Conservation (phyloP, 2,888 invertebrate species). For the Mellilla xanthometata region DNA sequence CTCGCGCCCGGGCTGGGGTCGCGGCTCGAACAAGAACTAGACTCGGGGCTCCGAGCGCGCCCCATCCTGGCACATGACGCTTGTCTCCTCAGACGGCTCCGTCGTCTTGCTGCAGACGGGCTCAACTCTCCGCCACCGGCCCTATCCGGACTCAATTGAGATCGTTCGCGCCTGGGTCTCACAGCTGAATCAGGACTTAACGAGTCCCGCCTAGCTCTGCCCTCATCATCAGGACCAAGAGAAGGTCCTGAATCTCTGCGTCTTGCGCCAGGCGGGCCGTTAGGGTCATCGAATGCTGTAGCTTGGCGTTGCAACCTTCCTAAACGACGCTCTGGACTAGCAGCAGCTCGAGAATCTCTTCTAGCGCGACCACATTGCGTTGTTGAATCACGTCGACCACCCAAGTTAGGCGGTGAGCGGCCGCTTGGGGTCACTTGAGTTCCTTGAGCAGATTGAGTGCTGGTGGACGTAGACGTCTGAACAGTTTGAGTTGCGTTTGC, state of each 20-base stretch:
- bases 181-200: conserved; percentile 95
- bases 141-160: conserved; percentile 91
- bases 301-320: conserved; percentile 92
- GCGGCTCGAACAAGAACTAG: conserved; percentile 89
- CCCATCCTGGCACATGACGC: conserved; percentile 88
- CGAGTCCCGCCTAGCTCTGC: conserved; percentile 91
- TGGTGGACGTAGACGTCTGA: conserved; percentile 38
- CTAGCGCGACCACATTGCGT: conserved; percentile 90
- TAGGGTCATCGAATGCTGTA: conserved; percentile 94
- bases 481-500: conserved; percentile 49
- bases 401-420: conserved; percentile 71
- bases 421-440: conserved; percentile 61
- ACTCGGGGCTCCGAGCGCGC: conserved; percentile 85
- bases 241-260: conserved; percentile 93
- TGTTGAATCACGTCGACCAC: conserved; percentile 90
- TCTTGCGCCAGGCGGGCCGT: conserved; percentile 86
- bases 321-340: conserved; percentile 86
- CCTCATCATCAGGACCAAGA: conserved; percentile 91
- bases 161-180: conserved; percentile 88
- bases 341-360: conserved; percentile 85
- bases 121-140: conserved; percentile 91
- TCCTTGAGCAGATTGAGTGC: conserved; percentile 48
- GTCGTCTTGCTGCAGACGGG: conserved; percentile 87
- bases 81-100: conserved; percentile 88
- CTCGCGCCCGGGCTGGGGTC: conserved; percentile 91